Evolutionary conservation across 2,113 vertebrate species (phyloP), one percentile per base, ranked within the genome.

Genomic region (Cromileptes altivelis): DNA sequence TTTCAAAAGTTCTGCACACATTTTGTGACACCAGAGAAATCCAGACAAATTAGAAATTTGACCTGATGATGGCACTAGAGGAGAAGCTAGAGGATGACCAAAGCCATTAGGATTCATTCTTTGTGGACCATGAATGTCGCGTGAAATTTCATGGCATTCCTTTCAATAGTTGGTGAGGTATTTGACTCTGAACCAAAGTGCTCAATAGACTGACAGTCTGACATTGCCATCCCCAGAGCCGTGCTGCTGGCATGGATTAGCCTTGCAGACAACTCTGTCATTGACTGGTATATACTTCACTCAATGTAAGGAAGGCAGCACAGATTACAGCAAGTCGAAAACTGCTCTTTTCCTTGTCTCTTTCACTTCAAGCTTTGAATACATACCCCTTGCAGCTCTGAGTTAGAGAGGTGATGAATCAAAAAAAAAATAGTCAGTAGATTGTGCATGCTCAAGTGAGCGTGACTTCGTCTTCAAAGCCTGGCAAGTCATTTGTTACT

Each of bases 331-430:
- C 6, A 5, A 49, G 11, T 19, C 6, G 1, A 45, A 55, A 60
- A 70, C 60, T n/a, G 9, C 23, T 53, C 12, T 14, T 14, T 37
- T 23, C 13, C 12, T 9, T 30, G 17, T 23, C 27, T 49, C 2
- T 25, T 6, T 9, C 3, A 18, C 25, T 49, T 45, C 37, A 21
- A 25, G 52, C 21, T 60, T 61, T 5, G 6, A 42, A 3, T 42
- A 4, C 4, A 10, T 13, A 1, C 37, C 10, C 62, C 27, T 57
- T 60, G 30, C 18, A 4, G 18, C 7, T 78, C 53, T 19, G 27
- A 58, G 68, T 71, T 65, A 11, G 27, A 40, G 53, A 45, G 18
- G 50, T 18, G 25, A 68, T 64, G 42, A 27, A 58, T 75, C 12
- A 30, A 7, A 21, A 7, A 21, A 9, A 60, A 60, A 0, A 4